Percentiles rank a stretch among this genome's conserved stretches.
Conservation (phyloP, 2,888 invertebrate species). For the Ophion ventricosus region DNA sequence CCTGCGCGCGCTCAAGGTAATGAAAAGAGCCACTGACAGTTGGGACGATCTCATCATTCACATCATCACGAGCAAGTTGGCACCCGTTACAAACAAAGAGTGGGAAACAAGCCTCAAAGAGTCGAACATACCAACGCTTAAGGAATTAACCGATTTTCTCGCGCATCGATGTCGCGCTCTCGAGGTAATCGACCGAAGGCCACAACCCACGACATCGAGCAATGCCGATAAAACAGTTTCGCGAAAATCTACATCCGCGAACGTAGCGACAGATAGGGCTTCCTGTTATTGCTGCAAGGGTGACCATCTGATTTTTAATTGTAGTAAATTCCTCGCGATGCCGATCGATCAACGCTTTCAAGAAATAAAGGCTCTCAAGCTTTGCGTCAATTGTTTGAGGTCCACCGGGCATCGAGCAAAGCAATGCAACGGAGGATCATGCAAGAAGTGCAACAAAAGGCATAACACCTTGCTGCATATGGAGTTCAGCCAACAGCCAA, state of each 20-base stretch:
- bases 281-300: slow-evolving; percentile 20
- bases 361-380: slow-evolving; percentile 6
- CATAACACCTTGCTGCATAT: no score
- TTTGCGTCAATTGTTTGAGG: slow-evolving; percentile 23
- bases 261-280: not conserved
- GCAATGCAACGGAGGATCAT: no score
- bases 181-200: slow-evolving; percentile 10
- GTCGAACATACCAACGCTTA: slow-evolving; percentile 9
- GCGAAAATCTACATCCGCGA: not conserved
- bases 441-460: no score
- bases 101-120: slow-evolving; percentile 65
- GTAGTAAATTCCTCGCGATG: slow-evolving; percentile 23
- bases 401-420: slow-evolving; percentile 10
- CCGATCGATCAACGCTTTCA: slow-evolving; percentile 3
- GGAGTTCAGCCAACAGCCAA: no score
- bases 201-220: not conserved
- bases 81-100: slow-evolving; percentile 30
- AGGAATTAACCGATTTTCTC: slow-evolving; percentile 65
- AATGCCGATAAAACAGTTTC: not conserved
- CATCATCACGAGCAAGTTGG: slow-evolving; percentile 60
- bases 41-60: slow-evolving; percentile 72
- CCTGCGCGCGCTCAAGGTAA: slow-evolving; percentile 65
- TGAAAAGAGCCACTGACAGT: slow-evolving; percentile 64
- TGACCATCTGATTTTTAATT: slow-evolving; percentile 25
- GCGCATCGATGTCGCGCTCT: slow-evolving; percentile 57